Evolutionary conservation across 2,113 vertebrate genomes (phyloP).

Genomic region (Protobothrops mucrosquamatus): DNA sequence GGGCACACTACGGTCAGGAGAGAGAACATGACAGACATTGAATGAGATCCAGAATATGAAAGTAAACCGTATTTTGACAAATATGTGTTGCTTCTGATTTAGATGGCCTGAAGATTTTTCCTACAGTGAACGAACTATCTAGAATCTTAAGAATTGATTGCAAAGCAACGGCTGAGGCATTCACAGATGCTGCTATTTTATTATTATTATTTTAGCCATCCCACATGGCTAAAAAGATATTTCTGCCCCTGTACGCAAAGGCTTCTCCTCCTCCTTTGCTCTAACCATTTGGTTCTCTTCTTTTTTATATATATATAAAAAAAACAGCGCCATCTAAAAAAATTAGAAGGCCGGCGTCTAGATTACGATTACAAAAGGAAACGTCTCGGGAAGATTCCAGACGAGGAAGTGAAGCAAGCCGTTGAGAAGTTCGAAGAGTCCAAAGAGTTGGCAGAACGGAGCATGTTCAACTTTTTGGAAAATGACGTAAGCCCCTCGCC

Average conservation of each 20-base stretch:
- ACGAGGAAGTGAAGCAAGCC: constrained; percentile 89
- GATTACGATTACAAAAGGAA: constrained; percentile 97
- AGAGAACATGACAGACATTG: background rate
- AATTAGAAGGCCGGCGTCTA: constrained; percentile 90
- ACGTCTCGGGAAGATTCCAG: constrained; percentile 86
- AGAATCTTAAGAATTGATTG: background rate
- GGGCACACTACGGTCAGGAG: background rate
- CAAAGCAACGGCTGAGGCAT: background rate
- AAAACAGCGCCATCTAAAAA: constrained; percentile 88
- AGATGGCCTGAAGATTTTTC: background rate
- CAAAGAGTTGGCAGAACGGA: constrained; percentile 91
- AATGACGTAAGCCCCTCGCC: constrained; percentile 83
- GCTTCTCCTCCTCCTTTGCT: background rate
- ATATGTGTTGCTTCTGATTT: constrained; percentile 20
- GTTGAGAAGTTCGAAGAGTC: constrained; percentile 96
- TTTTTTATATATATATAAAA: background rate
- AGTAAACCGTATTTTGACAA: background rate
- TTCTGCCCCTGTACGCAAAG: background rate
- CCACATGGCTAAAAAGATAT: constrained; percentile 5
- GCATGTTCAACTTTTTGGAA: constrained; percentile 97
- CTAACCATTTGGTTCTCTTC: constrained; percentile 18
- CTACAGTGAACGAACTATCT: background rate
- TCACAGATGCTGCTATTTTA: constrained; percentile 7
- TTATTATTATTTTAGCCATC: background rate
- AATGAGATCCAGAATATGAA: background rate